These are phyloP conservation scores for Gallinago nigripennis DNA, from an alignment of 2,797 vertebrate species.

Conservation along the genomic window DNA sequence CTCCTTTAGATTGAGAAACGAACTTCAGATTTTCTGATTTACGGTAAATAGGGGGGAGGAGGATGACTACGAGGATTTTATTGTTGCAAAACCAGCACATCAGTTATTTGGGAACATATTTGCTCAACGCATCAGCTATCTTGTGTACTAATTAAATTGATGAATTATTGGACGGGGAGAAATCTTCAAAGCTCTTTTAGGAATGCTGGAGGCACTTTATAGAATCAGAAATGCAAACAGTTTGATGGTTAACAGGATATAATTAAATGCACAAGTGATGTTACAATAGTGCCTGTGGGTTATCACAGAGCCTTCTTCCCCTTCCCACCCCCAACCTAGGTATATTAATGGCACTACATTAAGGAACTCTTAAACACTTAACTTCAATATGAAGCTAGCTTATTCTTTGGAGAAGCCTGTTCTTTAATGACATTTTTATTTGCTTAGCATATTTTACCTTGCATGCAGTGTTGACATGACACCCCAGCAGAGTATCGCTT, in stretches of 20 bases:
- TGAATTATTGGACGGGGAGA: slow-evolving; percentile 7
- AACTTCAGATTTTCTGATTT: neutral
- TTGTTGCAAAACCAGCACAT: neutral
- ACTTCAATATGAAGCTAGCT: neutral
- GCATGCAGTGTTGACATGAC: neutral
- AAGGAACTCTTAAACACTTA: neutral
- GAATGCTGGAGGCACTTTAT: neutral
- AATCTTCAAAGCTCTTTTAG: slow-evolving; percentile 18
- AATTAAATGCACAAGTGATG: slow-evolving; percentile 13
- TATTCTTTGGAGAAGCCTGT: neutral
- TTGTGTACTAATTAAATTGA: slow-evolving; percentile 27
- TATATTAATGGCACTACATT: neutral
- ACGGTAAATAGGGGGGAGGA: neutral
- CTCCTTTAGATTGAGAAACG: neutral
- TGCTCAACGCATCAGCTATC: slow-evolving; percentile 7
- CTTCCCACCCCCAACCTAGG: neutral
- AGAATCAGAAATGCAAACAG: slow-evolving; percentile 18
- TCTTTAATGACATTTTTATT: neutral
- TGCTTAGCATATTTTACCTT: neutral
- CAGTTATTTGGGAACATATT: slow-evolving; percentile 1
- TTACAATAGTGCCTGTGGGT: neutral
- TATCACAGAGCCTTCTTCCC: neutral
- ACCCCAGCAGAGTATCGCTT: neutral
- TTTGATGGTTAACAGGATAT: neutral
- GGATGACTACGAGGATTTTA: neutral